Evolutionary conservation across 64 coral and sea anemone species (phyloP).

Genomic region (Orbicella faveolata): DNA sequence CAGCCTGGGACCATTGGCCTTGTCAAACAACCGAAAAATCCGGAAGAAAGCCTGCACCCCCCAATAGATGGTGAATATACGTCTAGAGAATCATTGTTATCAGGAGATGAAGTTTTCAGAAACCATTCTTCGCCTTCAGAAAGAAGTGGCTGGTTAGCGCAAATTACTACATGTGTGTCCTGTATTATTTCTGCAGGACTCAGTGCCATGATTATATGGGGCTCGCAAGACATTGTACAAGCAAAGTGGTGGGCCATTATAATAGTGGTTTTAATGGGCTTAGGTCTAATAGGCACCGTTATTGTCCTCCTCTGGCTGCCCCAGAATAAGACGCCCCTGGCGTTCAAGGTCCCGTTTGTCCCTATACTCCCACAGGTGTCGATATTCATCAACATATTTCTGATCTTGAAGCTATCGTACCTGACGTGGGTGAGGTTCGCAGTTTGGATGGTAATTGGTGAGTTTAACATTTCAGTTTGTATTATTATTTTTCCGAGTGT

Average conservation of each 20-base stretch:
- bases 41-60: not conserved
- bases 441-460: constrained; percentile 41
- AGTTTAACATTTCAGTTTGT: not conserved
- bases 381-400: constrained; percentile 22
- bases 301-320: not conserved
- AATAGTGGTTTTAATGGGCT: not conserved
- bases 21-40: not conserved
- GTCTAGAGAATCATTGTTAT: not conserved
- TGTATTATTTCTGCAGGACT: not conserved
- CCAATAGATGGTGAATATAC: not conserved
- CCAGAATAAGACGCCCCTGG: not conserved
- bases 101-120: not conserved
- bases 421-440: constrained; percentile 11
- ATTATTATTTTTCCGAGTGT: not conserved
- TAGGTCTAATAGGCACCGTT: not conserved
- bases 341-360: constrained; percentile 29
- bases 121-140: not conserved
- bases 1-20: constrained; percentile 16
- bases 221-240: not conserved
- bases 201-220: not conserved
- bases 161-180: not conserved
- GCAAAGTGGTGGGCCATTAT: constrained; percentile 31
- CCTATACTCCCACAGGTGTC: not conserved
- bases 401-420: constrained; percentile 19
- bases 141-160: not conserved